Evolutionary conservation across 2,888 invertebrate species (phyloP), one percentile per base, ranked within the genome.

Genomic region (Glaucopsyche alexis): DNA sequence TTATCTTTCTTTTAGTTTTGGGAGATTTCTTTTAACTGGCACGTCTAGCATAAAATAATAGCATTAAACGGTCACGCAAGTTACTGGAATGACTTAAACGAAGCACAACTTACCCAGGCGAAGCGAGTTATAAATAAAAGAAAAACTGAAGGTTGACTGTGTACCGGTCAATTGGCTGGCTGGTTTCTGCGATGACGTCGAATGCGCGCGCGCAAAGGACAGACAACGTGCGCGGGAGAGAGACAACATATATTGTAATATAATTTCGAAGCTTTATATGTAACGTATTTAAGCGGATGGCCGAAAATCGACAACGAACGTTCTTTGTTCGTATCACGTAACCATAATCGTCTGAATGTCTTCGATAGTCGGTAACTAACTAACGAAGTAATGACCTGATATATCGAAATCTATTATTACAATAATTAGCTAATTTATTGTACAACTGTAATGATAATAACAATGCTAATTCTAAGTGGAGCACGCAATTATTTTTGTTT

Each of bases 71-170:
- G 13, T 45, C 72, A 71, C 64, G 76, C 79, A 76, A 85, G 81
- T 78, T 38, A 55, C 38, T 76, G 76, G 67, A 73, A 50, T 47
- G 65, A 76, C 82, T 78, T 79, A 79, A 91, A 89, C 83, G 83
- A 76, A 79, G 88, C 93, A 88, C 87, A 89, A 90, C 90, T 91
- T 91, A 87, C 86, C 84, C 86, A 87, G 85, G 82, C 88, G 84
- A 84, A 90, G 90, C 91, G 87, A 90, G 91, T 89, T 91, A 91
- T 89, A 92, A 91, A 91, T 91, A 91, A 92, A 90, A 89, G 85
- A 91, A 92, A 91, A 92, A 92, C 91, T 91, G 92, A 92, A 93
- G 92, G 92, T 91, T 93, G 91, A 87, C 91, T 85, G 88, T 91
- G 90, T 90, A 91, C 92, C 89, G 93, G 93, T 91, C 92, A 92